Percentiles rank a stretch among this genome's conserved stretches.
These are phyloP conservation scores for Xestoiulus laeticollis DNA, from an alignment of 2,888 invertebrate genomes.

Conservation along the genomic window DNA sequence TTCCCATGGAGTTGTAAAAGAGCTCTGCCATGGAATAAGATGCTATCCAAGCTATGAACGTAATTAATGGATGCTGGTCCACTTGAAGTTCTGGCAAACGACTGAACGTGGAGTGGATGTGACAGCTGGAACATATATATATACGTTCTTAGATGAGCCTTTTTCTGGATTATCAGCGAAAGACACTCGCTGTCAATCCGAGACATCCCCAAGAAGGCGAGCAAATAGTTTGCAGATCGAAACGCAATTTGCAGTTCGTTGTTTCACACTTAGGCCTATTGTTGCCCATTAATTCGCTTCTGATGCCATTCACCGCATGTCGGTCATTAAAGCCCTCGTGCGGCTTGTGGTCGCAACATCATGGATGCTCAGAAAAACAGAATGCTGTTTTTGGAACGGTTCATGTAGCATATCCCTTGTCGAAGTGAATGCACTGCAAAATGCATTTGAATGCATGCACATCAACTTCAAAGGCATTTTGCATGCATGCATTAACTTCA, in stretches of 20 bases:
- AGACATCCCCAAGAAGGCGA: background rate
- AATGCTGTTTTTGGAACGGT: background rate
- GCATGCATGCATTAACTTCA: too few relatives aligned
- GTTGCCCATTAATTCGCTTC: background rate
- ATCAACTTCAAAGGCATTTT: too few relatives aligned
- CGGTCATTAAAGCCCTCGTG: background rate
- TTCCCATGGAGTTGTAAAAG: background rate
- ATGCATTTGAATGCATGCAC: background rate
- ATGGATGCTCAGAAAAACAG: too few relatives aligned
- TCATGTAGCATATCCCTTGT: background rate
- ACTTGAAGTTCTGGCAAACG: background rate
- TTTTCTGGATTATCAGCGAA: background rate
- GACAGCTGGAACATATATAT: background rate
- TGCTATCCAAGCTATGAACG: background rate
- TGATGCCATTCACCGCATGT: background rate
- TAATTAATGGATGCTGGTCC: background rate
- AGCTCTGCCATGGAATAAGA: background rate
- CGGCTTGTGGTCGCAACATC: background rate
- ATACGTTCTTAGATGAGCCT: background rate
- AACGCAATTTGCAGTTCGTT: slow-evolving; percentile 1
- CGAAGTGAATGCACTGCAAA: background rate
- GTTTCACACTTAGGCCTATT: background rate
- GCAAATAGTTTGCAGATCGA: slow-evolving; percentile 9
- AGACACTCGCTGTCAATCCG: background rate
- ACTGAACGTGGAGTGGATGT: slow-evolving; percentile 1